phyloP scores from a whole-genome alignment of 2,888 invertebrate species.

The Apodemia mormo region DNA sequence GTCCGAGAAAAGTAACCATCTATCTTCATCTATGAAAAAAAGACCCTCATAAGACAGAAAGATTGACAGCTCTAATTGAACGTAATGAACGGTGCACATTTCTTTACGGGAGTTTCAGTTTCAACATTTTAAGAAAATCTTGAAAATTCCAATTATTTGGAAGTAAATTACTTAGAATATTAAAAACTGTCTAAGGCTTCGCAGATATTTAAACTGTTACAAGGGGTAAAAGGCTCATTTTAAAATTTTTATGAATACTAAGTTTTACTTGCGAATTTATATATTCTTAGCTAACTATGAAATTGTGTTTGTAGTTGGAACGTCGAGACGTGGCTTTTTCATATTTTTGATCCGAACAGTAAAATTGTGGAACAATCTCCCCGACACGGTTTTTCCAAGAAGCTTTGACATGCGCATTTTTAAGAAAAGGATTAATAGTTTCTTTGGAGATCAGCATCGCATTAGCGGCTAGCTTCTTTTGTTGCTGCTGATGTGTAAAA shows the following conservation, averaged over 20 bases:
- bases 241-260: background rate
- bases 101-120: constrained; percentile 34
- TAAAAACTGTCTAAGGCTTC: background rate
- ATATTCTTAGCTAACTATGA: too few species aligned
- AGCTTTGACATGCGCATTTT: too few species aligned
- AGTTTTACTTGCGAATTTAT: too few species aligned
- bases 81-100: constrained; percentile 36
- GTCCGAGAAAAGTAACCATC: constrained; percentile 28
- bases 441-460: too few species aligned
- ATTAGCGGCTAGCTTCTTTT: too few species aligned
- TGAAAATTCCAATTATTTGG: constrained; percentile 19
- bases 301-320: too few species aligned
- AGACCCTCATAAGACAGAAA: constrained; percentile 36
- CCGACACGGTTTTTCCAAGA: too few species aligned
- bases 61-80: constrained; percentile 45
- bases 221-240: background rate
- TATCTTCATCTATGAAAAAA: constrained; percentile 39
- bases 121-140: constrained; percentile 25
- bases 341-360: too few species aligned
- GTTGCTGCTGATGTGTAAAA: too few species aligned
- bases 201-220: background rate
- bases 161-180: constrained; percentile 4
- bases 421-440: too few species aligned
- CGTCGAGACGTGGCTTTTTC: too few species aligned
- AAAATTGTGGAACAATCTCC: too few species aligned